Conservation (phyloP, 1,140 invertebrate species). For the Ridgeia piscesae region DNA sequence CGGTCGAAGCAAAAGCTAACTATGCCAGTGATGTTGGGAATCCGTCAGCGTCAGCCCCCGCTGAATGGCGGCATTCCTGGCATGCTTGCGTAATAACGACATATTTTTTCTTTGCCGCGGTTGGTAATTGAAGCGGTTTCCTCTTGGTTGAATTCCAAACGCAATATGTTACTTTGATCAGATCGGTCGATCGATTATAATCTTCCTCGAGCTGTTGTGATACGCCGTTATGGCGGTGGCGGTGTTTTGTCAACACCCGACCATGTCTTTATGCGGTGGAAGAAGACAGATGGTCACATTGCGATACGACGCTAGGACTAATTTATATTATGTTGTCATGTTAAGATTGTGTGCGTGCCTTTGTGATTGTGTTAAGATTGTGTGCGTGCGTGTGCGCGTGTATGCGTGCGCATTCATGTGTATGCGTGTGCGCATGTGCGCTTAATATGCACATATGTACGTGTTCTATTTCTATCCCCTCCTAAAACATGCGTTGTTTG, state of each 20-base stretch:
- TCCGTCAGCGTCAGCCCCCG: not conserved
- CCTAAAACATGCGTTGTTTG: not conserved
- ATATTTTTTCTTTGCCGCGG: not conserved
- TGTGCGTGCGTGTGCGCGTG: too few species aligned
- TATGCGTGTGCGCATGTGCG: not conserved
- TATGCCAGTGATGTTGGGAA: not conserved
- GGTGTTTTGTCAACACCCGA: not conserved
- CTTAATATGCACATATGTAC: not conserved
- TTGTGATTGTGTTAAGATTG: too few species aligned
- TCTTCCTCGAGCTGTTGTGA: not conserved
- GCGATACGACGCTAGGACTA: not conserved
- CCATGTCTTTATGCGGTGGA: not conserved
- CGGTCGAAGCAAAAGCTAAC: not conserved
- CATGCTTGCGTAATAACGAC: not conserved
- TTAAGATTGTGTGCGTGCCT: too few species aligned
- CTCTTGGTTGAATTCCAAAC: not conserved
- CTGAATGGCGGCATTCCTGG: not conserved
- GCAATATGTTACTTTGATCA: not conserved
- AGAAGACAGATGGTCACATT: not conserved
- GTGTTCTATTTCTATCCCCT: too few species aligned
- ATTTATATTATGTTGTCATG: not conserved
- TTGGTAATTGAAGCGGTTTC: not conserved
- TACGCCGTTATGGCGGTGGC: not conserved
- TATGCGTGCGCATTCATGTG: not conserved
- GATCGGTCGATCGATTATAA: not conserved